These are phyloP conservation scores for Meteorus colon DNA, from an alignment of 2,888 invertebrate species.

Conservation along the genomic window DNA sequence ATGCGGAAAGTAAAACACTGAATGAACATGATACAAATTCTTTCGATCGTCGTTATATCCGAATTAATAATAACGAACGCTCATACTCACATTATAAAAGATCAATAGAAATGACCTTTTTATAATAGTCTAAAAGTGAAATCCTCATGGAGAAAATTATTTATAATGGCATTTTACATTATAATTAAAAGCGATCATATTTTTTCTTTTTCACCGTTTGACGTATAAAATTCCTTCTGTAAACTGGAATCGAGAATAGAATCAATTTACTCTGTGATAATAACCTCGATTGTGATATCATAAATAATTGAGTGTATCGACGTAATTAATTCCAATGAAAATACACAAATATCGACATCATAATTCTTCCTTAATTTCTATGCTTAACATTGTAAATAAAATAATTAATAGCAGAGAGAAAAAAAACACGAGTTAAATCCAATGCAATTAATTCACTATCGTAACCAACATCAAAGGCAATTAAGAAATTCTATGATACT, in stretches of 20 bases:
- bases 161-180: too few species aligned
- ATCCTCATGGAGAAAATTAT: too few species aligned
- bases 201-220: neutral
- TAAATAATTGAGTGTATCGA: neutral
- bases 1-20: neutral
- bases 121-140: too few species aligned
- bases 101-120: too few species aligned
- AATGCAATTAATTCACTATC: conserved; percentile 7
- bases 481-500: conserved; percentile 8
- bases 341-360: neutral
- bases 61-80: too few species aligned
- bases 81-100: too few species aligned
- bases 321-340: neutral
- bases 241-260: neutral
- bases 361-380: neutral
- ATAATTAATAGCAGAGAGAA: neutral
- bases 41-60: too few species aligned
- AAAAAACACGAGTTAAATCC: neutral
- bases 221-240: neutral
- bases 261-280: neutral
- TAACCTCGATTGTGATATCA: neutral
- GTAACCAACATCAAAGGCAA: neutral
- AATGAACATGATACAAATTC: too few species aligned
- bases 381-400: too few species aligned
- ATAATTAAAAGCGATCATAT: neutral